Percentiles rank a stretch among this genome's conserved stretches.
Evolutionary conservation across 1,140 invertebrate genomes (phyloP).

Genomic region (Heliconius hermathena): DNA sequence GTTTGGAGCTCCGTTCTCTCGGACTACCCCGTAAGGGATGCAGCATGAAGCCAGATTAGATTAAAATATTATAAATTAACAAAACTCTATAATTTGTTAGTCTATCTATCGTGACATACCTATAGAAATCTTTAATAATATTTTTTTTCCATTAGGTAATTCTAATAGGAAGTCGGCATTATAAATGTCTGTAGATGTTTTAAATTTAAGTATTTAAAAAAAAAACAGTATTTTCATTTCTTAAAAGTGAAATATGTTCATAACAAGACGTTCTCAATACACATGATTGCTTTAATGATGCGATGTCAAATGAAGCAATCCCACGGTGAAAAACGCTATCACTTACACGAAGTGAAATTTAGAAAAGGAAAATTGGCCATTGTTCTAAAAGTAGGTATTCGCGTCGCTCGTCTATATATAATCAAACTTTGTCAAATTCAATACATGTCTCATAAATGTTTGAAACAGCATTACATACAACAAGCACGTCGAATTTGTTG

Average conservation of each 20-base stretch:
- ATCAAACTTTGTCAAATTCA: slow-evolving; percentile 42
- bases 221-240: too few species aligned
- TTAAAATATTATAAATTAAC: neutral
- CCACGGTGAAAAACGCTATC: slow-evolving; percentile 42
- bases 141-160: too few species aligned
- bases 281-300: neutral
- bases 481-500: slow-evolving; percentile 45
- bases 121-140: too few species aligned
- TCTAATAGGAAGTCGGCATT: too few species aligned
- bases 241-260: neutral
- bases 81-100: too few species aligned
- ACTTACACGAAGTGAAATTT: slow-evolving; percentile 46
- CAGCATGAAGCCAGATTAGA: too few species aligned
- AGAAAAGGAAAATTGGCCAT: slow-evolving; percentile 51
- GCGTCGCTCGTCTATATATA: slow-evolving; percentile 36
- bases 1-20: too few species aligned
- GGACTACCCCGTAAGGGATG: too few species aligned
- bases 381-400: slow-evolving; percentile 37
- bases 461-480: slow-evolving; percentile 32
- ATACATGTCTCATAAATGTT: slow-evolving; percentile 37
- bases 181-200: too few species aligned
- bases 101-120: too few species aligned
- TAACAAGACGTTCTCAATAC: neutral
- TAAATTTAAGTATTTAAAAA: too few species aligned
- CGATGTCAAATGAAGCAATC: slow-evolving; percentile 30